phyloP scores from a whole-genome alignment of 2,888 invertebrate genomes.

The Nomada hirtipes region DNA sequence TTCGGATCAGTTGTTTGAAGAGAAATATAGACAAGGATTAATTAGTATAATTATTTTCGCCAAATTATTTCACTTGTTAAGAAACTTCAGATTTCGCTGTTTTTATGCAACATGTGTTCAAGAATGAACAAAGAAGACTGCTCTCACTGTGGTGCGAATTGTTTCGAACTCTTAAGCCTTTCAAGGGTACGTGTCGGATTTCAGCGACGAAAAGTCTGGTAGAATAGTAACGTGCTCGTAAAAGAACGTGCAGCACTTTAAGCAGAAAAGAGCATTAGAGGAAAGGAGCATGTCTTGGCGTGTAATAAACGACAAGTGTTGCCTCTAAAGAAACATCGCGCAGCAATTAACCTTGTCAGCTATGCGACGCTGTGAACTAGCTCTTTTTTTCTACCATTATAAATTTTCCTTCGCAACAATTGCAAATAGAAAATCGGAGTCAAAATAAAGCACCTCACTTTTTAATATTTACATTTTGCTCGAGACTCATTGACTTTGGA shows the following conservation, averaged over 20 bases:
- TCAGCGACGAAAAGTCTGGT: conserved; percentile 8
- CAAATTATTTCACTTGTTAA: background rate
- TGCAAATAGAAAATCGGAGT: background rate
- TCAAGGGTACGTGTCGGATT: conserved; percentile 16
- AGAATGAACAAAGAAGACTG: background rate
- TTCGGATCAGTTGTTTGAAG: too few relatives aligned
- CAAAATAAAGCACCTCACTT: background rate
- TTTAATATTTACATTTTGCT: background rate
- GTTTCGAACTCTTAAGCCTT: conserved; percentile 5
- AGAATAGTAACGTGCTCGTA: background rate
- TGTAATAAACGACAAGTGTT: conserved; percentile 2
- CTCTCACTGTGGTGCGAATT: background rate
- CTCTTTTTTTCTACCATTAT: background rate
- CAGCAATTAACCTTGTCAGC: conserved; percentile 7
- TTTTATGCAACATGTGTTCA: background rate
- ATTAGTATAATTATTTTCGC: too few relatives aligned
- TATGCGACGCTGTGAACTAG: background rate
- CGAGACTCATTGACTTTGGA: too few relatives aligned
- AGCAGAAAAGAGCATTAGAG: conserved; percentile 4
- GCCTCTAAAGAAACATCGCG: background rate
- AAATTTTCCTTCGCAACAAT: background rate
- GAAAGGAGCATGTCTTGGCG: background rate
- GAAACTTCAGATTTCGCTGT: background rate
- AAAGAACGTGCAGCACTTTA: conserved; percentile 8
- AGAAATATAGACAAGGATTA: too few relatives aligned